A percentile compares a stretch with the other conserved stretches of the same genome.
phyloP scores from a whole-genome alignment of 2,797 vertebrate genomes.

The Lates japonicus region DNA sequence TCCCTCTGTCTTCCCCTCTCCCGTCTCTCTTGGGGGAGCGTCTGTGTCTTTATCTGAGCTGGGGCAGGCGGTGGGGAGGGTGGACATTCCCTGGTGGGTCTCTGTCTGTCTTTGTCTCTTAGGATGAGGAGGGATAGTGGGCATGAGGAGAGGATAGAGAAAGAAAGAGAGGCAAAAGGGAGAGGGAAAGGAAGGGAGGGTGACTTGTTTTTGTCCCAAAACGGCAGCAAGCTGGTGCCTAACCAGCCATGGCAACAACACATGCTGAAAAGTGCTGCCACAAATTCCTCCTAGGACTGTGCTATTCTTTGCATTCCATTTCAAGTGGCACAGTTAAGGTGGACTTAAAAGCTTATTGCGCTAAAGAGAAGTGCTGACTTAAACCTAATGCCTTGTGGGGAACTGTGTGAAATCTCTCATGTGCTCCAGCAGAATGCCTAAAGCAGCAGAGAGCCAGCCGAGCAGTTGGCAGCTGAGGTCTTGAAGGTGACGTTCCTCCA shows the following conservation, averaged over 20 bases:
- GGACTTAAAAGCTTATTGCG: constrained; percentile 50
- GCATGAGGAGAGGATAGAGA: constrained; percentile 26
- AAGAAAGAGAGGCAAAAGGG: not conserved
- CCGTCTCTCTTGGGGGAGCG: constrained; percentile 62
- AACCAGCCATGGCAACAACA: constrained; percentile 72
- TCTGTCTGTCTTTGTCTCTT: constrained; percentile 74
- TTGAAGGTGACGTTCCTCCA: constrained; percentile 65
- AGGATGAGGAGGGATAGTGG: constrained; percentile 25
- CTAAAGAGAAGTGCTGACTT: constrained; percentile 57
- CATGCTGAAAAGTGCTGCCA: constrained; percentile 61
- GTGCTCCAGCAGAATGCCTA: constrained; percentile 27
- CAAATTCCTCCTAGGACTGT: constrained; percentile 45
- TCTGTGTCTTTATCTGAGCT: constrained; percentile 79
- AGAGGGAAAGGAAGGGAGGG: constrained; percentile 28
- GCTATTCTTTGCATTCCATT: constrained; percentile 37
- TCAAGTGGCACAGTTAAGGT: constrained; percentile 55
- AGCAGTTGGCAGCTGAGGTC: constrained; percentile 51
- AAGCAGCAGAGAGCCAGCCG: constrained; percentile 17
- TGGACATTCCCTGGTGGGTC: constrained; percentile 75
- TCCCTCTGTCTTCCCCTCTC: constrained; percentile 62
- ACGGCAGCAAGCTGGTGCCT: constrained; percentile 61
- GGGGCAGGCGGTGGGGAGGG: constrained; percentile 64
- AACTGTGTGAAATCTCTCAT: constrained; percentile 28
- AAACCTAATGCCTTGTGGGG: constrained; percentile 11
- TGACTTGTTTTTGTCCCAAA: constrained; percentile 60